Percentiles rank a stretch among this genome's conserved stretches.
Evolutionary conservation across 2,113 vertebrate species (phyloP).

Genomic region (Centrocercus urophasianus): DNA sequence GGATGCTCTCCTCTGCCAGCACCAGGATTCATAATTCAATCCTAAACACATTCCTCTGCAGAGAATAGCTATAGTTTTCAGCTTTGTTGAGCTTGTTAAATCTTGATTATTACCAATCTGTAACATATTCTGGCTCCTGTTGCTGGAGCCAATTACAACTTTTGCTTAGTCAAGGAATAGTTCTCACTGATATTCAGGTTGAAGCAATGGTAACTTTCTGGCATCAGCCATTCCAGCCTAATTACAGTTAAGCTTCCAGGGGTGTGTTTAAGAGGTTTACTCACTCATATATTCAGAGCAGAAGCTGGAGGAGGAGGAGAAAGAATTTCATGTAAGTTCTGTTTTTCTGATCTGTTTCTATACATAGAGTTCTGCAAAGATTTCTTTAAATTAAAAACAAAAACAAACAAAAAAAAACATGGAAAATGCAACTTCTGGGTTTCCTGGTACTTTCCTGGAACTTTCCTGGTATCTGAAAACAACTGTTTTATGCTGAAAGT

Average conservation of each 20-base stretch:
- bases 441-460: too few species aligned
- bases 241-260: neutral
- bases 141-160: neutral
- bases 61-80: neutral
- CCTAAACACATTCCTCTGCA: neutral
- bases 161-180: neutral
- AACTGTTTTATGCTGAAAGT: neutral
- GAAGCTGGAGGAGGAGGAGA: neutral
- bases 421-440: neutral
- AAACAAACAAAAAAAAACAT: fast-evolving
- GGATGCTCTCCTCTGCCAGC: neutral
- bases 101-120: neutral
- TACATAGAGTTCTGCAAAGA: neutral
- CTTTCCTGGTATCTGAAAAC: neutral
- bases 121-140: neutral
- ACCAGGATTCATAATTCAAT: neutral
- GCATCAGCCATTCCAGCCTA: neutral
- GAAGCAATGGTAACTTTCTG: neutral
- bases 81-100: neutral
- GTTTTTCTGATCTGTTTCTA: neutral
- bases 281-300: neutral
- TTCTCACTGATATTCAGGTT: neutral
- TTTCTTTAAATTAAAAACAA: neutral
- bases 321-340: neutral
- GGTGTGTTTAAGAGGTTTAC: neutral